phyloP scores from a whole-genome alignment of 2,113 vertebrate species.

The Brachypteracias leptosomus region DNA sequence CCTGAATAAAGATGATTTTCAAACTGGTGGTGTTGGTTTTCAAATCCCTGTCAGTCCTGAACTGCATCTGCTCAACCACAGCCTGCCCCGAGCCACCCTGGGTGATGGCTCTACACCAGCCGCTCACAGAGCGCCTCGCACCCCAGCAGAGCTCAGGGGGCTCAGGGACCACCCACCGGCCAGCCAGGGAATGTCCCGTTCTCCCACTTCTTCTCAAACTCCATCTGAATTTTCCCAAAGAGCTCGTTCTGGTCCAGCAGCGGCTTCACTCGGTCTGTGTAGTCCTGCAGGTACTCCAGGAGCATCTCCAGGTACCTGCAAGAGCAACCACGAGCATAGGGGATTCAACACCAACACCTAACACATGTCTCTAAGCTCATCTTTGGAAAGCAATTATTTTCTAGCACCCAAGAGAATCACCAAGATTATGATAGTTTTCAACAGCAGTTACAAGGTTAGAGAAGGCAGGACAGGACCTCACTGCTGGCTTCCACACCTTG shows the following conservation, averaged over 20 bases:
- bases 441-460: background rate
- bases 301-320: constrained; percentile 95
- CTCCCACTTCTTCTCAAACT: constrained; percentile 99
- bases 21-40: rapidly evolving
- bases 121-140: background rate
- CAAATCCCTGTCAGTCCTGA: background rate
- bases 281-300: constrained; percentile 96
- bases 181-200: constrained; percentile 93
- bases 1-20: rapidly evolving
- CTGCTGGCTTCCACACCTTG: no score
- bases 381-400: background rate
- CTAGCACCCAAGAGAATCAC: background rate
- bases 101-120: background rate
- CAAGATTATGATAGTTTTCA: background rate
- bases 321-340: background rate
- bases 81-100: no score
- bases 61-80: no score
- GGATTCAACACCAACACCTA: background rate
- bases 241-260: constrained; percentile 97
- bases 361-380: no score
- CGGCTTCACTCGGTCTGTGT: constrained; percentile 94
- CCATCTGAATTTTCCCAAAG: constrained; percentile 90
- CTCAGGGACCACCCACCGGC: constrained; percentile 80
- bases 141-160: background rate
- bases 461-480: no score